phyloP scores from a whole-genome alignment of 2,797 vertebrate genomes.

The Tolypeutes matacus region DNA sequence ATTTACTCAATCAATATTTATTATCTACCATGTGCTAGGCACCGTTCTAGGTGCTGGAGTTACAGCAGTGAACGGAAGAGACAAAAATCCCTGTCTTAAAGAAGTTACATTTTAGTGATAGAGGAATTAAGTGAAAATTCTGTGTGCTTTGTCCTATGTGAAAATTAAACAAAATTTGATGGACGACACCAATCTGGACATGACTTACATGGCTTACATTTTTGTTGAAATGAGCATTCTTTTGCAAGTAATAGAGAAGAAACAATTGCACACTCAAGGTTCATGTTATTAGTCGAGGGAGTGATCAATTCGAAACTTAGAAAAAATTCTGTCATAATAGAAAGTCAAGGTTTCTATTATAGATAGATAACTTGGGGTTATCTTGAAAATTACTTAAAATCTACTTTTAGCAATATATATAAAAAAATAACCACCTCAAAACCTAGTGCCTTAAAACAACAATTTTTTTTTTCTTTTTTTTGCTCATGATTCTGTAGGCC shows the following conservation, averaged over 20 bases:
- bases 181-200: neutral
- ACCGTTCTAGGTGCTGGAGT: neutral
- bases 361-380: neutral
- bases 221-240: constrained; percentile 27
- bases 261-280: neutral
- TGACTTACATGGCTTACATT: neutral
- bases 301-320: neutral
- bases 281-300: neutral
- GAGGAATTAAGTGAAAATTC: neutral
- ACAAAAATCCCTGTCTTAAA: neutral
- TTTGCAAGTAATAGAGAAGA: constrained; percentile 6
- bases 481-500: too few species aligned
- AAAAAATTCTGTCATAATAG: neutral
- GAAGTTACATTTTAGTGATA: neutral
- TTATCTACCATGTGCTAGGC: neutral
- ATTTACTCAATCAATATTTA: neutral
- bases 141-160: neutral
- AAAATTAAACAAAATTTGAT: neutral
- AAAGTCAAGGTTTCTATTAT: neutral
- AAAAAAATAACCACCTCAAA: neutral
- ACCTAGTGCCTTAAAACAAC: neutral
- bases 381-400: constrained; percentile 49
- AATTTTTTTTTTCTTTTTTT: too few species aligned
- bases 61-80: neutral
- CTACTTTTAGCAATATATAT: neutral